phyloP scores from a whole-genome alignment of 1,140 invertebrate genomes.

The Trachymyrmex septentrionalis region DNA sequence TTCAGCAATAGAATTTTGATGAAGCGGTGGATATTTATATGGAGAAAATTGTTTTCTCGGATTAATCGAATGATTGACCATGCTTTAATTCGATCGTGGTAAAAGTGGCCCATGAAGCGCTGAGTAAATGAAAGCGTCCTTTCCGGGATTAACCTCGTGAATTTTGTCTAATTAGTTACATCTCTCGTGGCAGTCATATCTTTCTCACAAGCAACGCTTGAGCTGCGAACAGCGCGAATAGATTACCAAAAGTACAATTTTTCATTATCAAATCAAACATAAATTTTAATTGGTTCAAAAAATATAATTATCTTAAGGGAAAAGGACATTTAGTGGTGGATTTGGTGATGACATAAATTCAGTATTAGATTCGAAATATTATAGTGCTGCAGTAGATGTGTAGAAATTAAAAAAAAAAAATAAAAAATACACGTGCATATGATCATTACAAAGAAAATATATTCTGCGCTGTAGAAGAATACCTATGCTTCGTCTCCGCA shows the following conservation, averaged over 20 bases:
- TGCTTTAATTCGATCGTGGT: conserved; percentile 77
- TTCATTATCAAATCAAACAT: neutral
- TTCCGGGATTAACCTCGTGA: conserved; percentile 78
- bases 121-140: conserved; percentile 73
- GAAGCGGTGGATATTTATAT: conserved; percentile 1
- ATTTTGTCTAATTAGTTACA: conserved; percentile 80
- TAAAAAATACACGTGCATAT: neutral
- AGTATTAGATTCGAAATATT: neutral
- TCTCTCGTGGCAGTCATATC: conserved; percentile 54
- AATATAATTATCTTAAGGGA: neutral
- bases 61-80: conserved; percentile 64
- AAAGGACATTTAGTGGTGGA: neutral
- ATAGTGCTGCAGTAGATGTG: neutral
- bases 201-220: conserved; percentile 27
- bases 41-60: conserved; percentile 25
- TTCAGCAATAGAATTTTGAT: neutral
- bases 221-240: conserved; percentile 40
- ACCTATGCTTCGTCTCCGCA: neutral
- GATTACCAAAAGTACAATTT: neutral
- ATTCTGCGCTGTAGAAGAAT: neutral
- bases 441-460: neutral
- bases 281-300: neutral
- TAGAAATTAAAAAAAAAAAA: neutral
- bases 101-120: conserved; percentile 48
- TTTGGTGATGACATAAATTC: neutral